These are phyloP conservation scores for Lucilia sericata DNA, from an alignment of 1,140 invertebrate species.

Conservation along the genomic window DNA sequence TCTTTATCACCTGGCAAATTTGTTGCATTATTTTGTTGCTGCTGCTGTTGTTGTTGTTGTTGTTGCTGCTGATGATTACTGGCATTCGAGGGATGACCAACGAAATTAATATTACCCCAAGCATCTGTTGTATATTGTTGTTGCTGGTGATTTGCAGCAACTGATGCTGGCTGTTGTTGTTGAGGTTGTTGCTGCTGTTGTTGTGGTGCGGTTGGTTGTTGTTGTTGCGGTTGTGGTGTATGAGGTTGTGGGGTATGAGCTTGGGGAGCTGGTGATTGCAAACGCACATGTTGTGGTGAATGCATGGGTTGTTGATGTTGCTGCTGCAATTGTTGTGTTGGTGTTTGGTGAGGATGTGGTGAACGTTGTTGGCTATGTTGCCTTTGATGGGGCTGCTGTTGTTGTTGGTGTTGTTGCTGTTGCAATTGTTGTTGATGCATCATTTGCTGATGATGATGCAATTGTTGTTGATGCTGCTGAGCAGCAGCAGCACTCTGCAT, in stretches of 20 bases:
- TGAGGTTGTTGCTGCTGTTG: slow-evolving; percentile 54
- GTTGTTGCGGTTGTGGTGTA: slow-evolving; percentile 50
- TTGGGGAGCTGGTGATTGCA: slow-evolving; percentile 58
- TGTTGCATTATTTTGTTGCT: slow-evolving; percentile 5
- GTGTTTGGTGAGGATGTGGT: slow-evolving; percentile 54
- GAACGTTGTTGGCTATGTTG: slow-evolving; percentile 53
- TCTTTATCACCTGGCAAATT: slow-evolving; percentile 45
- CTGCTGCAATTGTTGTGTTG: slow-evolving; percentile 54
- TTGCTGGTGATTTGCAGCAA: slow-evolving; percentile 44
- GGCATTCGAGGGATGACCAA: slow-evolving; percentile 49
- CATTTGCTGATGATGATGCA: slow-evolving; percentile 54
- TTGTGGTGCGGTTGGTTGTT: slow-evolving; percentile 50
- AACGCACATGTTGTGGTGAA: slow-evolving; percentile 55
- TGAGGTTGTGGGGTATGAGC: slow-evolving; percentile 52
- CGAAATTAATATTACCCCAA: slow-evolving; percentile 61
- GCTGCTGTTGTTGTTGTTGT: slow-evolving; percentile 37
- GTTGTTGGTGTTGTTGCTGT: slow-evolving; percentile 60
- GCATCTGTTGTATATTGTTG: slow-evolving; percentile 53
- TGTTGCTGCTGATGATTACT: slow-evolving; percentile 49
- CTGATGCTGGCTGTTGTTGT: slow-evolving; percentile 47
- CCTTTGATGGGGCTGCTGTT: slow-evolving; percentile 53
- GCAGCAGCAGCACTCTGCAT: slow-evolving; percentile 58
- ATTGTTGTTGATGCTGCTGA: slow-evolving; percentile 56
- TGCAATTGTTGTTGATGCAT: slow-evolving; percentile 53
- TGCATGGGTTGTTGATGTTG: slow-evolving; percentile 60